Base-by-base conservation (phyloP, 23 tunicate species). In the Styela clava region DNA sequence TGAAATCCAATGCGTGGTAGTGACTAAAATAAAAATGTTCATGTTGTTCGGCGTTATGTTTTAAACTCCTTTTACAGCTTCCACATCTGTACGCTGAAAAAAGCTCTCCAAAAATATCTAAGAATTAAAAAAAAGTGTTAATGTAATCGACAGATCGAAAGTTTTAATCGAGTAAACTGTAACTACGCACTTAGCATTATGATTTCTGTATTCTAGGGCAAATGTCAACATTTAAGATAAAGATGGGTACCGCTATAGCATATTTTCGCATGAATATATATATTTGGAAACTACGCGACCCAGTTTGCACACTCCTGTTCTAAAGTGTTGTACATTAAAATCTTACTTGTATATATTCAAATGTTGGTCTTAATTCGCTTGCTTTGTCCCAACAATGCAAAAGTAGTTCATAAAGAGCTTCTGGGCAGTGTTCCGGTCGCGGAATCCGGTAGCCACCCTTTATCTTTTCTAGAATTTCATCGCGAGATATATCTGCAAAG, bases 301-400 rank as follows among this genome's bases (percentile, higher is more conserved):
- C n/a, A n/a, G n/a, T n/a, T n/a, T n/a, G n/a, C n/a, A n/a, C n/a
- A n/a, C n/a, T n/a, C n/a, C n/a, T n/a, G n/a, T n/a, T n/a, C n/a
- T n/a, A n/a, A n/a, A n/a, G n/a, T n/a, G n/a, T n/a, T n/a, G n/a
- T n/a, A n/a, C n/a, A n/a, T n/a, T n/a, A n/a, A 44, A 65, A 16
- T 26, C 16, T 3, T 71, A 71, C 77, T 35, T 71, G 77, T 71
- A 91, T 78, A 34, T 91, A 91, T 86, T 95, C 99, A 61, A 95
- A 95, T 2, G 95, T 95, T 32, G 99, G 99, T 78, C 99, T 31
- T 36, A 79, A 69, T 33, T 74, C 61, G 3, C 81, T 82, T 22
- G 85, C 87, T 68, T 83, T 65, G 67, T 89, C 64, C 99, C 99
- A 95, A 52, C 99, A 95, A 76, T 91, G 90, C 69, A 84, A 33